A percentile compares a stretch with the other conserved stretches of the same genome.
Evolutionary conservation across 2,113 vertebrate species (phyloP).

Genomic region (Catharus fuscescens): DNA sequence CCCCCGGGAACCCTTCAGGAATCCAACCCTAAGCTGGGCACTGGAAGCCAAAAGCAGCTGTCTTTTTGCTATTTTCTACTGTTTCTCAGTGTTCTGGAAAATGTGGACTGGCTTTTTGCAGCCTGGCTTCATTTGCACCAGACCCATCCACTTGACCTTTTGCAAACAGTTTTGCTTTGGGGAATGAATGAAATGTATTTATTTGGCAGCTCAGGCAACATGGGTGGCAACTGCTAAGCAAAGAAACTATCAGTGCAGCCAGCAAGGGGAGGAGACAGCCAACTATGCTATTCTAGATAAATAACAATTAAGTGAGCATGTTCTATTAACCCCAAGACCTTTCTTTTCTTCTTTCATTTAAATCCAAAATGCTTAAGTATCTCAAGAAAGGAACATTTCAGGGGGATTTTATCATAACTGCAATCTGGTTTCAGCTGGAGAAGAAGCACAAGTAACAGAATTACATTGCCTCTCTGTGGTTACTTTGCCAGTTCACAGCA

Average conservation of each 20-base stretch:
- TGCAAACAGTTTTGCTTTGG: conserved; percentile 5
- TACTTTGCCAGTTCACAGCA: neutral
- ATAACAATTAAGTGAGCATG: neutral
- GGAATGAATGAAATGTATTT: neutral
- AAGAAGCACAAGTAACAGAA: neutral
- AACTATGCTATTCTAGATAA: neutral
- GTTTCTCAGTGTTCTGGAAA: neutral
- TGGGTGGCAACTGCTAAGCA: neutral
- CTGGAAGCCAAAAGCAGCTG: neutral
- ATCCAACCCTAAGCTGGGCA: accelerated
- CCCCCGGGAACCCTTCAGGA: neutral
- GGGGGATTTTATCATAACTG: neutral
- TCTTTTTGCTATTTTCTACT: neutral
- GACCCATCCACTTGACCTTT: neutral
- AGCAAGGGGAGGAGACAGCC: neutral
- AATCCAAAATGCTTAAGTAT: neutral
- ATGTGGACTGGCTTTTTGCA: neutral
- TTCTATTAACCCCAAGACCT: neutral
- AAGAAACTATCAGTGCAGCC: conserved; percentile 15
- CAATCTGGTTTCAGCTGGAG: neutral
- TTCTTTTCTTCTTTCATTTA: neutral
- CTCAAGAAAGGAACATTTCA: neutral
- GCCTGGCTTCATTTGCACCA: neutral
- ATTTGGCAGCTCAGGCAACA: neutral
- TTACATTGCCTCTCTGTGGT: conserved; percentile 1